phyloP scores from a whole-genome alignment of 2,888 invertebrate genomes.

The Amphipyra tragopoginis region DNA sequence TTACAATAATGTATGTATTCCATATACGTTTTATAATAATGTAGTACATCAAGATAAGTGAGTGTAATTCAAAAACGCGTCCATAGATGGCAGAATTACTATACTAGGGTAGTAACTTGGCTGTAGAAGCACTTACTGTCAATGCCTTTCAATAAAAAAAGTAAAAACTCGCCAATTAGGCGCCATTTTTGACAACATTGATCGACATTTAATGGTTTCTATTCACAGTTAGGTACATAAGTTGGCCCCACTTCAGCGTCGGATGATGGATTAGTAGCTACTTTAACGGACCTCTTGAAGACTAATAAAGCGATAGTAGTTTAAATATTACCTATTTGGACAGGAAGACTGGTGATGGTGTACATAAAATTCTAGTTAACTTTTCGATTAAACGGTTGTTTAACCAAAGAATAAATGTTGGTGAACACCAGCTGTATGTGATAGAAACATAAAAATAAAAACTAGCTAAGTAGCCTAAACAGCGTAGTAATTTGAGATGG shows the following conservation, averaged over 20 bases:
- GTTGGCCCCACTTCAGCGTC: neutral
- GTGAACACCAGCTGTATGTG: too few species aligned
- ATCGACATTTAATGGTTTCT: conserved; percentile 21
- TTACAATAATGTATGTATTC: conserved; percentile 13
- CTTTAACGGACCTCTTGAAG: conserved; percentile 12
- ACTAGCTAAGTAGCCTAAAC: too few species aligned
- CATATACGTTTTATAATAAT: conserved; percentile 32
- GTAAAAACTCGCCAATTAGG: conserved; percentile 38
- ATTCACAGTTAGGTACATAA: too few species aligned
- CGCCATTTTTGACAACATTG: conserved; percentile 44
- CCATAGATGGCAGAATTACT: conserved; percentile 26
- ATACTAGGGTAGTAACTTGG: conserved; percentile 13
- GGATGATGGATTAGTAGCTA: conserved; percentile 19
- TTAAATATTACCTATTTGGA: conserved; percentile 12
- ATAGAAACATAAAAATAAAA: too few species aligned
- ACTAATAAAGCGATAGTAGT: conserved; percentile 28
- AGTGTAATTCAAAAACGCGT: conserved; percentile 33
- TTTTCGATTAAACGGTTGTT: too few species aligned
- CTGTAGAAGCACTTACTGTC: conserved; percentile 29
- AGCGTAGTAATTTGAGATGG: too few species aligned
- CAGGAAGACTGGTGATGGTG: too few species aligned
- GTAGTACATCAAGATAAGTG: conserved; percentile 50
- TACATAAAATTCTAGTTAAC: too few species aligned
- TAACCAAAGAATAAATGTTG: too few species aligned
- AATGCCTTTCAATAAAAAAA: conserved; percentile 28